Conservation (phyloP, 53 echinoderm and acorn worm genomes). For the Astropecten irregularis region DNA sequence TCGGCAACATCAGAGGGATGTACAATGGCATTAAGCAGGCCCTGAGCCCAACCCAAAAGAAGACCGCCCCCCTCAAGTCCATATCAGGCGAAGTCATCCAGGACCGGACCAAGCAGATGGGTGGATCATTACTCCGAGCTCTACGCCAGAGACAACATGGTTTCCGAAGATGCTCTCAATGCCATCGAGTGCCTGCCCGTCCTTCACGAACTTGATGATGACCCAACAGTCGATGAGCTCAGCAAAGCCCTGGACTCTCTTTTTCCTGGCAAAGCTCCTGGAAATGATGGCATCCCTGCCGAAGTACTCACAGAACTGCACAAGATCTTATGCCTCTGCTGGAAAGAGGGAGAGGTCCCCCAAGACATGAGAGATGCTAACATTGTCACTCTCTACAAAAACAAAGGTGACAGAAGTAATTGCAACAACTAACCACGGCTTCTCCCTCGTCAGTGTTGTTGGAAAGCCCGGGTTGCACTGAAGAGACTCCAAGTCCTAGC, state of each 20-base stretch:
- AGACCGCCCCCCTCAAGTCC: slow-evolving; percentile 41
- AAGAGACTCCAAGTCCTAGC: slow-evolving; percentile 36
- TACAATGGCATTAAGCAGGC: slow-evolving; percentile 54
- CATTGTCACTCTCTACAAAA: slow-evolving; percentile 67
- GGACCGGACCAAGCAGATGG: slow-evolving; percentile 22
- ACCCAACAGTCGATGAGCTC: slow-evolving; percentile 12
- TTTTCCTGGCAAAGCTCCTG: slow-evolving; percentile 27
- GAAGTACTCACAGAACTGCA: slow-evolving; percentile 27
- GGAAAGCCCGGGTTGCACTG: slow-evolving; percentile 28
- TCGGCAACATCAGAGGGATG: slow-evolving; percentile 42
- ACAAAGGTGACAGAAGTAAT: too few species aligned
- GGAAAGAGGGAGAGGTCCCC: slow-evolving; percentile 56
- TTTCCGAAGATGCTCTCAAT: not conserved
- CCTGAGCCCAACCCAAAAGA: slow-evolving; percentile 30
- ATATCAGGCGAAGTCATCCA: slow-evolving; percentile 26
- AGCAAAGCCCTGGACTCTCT: slow-evolving; percentile 14
- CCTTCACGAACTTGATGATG: slow-evolving; percentile 16
- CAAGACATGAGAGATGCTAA: slow-evolving; percentile 52
- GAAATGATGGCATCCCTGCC: slow-evolving; percentile 17
- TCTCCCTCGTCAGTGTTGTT: too few species aligned
- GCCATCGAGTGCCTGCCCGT: not conserved
- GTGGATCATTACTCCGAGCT: slow-evolving; percentile 55
- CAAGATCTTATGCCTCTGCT: slow-evolving; percentile 54
- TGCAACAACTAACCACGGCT: too few species aligned
- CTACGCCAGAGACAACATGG: not conserved